Conservation (phyloP, 1,140 invertebrate genomes). For the Amyelois transitella region DNA sequence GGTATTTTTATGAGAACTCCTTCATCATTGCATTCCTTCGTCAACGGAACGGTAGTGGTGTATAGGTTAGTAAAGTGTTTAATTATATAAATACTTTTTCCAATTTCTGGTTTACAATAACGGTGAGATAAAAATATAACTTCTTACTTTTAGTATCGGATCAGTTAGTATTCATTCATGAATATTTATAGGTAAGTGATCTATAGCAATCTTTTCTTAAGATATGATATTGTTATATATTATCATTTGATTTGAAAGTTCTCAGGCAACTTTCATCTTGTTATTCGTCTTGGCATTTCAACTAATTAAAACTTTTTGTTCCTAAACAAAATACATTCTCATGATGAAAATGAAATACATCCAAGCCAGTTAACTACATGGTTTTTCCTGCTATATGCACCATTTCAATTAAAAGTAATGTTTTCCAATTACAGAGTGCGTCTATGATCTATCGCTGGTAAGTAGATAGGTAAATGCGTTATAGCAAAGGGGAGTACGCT, state of each 20-base stretch:
- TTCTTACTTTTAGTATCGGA: too few species aligned
- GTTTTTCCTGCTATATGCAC: not conserved
- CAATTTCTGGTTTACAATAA: not conserved
- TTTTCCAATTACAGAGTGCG: not conserved
- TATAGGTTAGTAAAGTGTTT: not conserved
- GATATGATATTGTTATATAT: too few species aligned
- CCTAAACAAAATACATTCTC: not conserved
- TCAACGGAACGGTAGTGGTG: not conserved
- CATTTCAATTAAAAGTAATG: not conserved
- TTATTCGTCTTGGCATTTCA: too few species aligned
- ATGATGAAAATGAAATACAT: not conserved
- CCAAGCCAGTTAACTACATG: not conserved
- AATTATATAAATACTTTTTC: not conserved
- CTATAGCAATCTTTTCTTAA: too few species aligned
- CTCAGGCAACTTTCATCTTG: too few species aligned
- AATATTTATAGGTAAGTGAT: too few species aligned
- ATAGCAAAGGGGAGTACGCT: slow-evolving; percentile 14
- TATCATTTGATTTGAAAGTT: too few species aligned
- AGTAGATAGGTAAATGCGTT: not conserved
- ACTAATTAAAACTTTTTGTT: not conserved
- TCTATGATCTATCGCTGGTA: not conserved
- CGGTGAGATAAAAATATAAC: not conserved
- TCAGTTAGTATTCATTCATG: too few species aligned
- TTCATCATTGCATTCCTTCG: slow-evolving; percentile 33
- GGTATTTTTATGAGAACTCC: slow-evolving; percentile 40